Conservation (phyloP, 2,113 vertebrate genomes). For the Tyrannus savana region DNA sequence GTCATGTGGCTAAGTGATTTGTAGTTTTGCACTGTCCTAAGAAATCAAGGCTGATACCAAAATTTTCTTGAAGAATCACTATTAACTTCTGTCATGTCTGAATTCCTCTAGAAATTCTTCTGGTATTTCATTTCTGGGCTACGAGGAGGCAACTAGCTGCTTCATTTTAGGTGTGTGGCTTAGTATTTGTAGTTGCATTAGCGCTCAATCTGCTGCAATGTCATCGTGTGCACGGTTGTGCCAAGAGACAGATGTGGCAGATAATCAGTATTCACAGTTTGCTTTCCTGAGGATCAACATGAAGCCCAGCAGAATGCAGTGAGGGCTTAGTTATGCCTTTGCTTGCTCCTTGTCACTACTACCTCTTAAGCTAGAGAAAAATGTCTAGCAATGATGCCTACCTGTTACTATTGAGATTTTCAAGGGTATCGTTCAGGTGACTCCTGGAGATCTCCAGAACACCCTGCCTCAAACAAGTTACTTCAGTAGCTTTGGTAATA, state of each 20-base stretch:
- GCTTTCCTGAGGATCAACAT: background rate
- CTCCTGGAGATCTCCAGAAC: background rate
- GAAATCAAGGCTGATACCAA: background rate
- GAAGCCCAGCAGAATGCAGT: background rate
- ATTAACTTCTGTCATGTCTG: background rate
- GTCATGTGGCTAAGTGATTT: background rate
- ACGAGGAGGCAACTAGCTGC: background rate
- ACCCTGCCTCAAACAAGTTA: background rate
- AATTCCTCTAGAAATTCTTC: background rate
- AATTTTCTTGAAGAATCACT: background rate
- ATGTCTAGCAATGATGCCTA: background rate
- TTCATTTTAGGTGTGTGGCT: background rate
- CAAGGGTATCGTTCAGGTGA: background rate
- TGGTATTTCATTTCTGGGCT: background rate
- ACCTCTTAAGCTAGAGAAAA: background rate
- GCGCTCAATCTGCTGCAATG: background rate
- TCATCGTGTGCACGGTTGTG: background rate
- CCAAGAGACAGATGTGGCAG: background rate
- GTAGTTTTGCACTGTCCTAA: background rate
- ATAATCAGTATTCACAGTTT: background rate
- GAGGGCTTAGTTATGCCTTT: background rate
- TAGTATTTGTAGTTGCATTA: background rate
- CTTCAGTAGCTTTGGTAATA: background rate
- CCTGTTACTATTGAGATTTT: background rate
- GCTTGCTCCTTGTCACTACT: background rate